A percentile compares a stretch with the other conserved stretches of the same genome.
Conservation (phyloP, 2,113 vertebrate genomes). For the Colistium nudipinnis region DNA sequence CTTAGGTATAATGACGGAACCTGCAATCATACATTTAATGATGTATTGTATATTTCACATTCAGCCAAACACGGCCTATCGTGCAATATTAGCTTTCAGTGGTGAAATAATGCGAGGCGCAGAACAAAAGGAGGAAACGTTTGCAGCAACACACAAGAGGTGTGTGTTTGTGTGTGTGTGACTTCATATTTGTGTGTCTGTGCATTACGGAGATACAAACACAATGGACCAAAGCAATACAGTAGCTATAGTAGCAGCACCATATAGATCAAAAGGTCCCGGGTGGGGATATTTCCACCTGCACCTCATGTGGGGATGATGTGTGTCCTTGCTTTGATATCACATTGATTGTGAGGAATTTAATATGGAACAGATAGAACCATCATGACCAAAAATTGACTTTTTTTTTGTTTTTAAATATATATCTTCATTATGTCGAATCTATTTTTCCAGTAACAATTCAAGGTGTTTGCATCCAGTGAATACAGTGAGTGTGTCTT, state of each 20-base stretch:
- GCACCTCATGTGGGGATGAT: too few relatives aligned
- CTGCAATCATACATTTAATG: constrained; percentile 18
- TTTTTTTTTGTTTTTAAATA: too few relatives aligned
- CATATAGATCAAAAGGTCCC: constrained; percentile 45
- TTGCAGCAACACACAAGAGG: constrained; percentile 28
- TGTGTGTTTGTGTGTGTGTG: constrained; percentile 20
- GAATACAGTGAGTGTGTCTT: too few relatives aligned
- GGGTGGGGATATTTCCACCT: constrained; percentile 27
- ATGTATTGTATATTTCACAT: constrained; percentile 8
- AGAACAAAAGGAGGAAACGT: constrained; percentile 15
- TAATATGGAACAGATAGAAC: too few relatives aligned
- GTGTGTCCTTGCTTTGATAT: too few relatives aligned
- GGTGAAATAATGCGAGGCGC: constrained; percentile 6
- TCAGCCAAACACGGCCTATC: constrained; percentile 7
- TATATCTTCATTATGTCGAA: too few relatives aligned
- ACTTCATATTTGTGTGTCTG: neutral
- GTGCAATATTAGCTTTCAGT: neutral
- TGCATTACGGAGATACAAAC: constrained; percentile 28
- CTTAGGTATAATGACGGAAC: constrained; percentile 4
- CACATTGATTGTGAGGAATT: too few relatives aligned
- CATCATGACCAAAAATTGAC: too few relatives aligned
- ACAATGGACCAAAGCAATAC: constrained; percentile 18
- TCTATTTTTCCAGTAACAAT: neutral
- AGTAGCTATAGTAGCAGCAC: constrained; percentile 29
- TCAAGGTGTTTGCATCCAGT: too few relatives aligned